phyloP scores from a whole-genome alignment of 2,797 vertebrate genomes.

The Microctenopoma steveboyesi region DNA sequence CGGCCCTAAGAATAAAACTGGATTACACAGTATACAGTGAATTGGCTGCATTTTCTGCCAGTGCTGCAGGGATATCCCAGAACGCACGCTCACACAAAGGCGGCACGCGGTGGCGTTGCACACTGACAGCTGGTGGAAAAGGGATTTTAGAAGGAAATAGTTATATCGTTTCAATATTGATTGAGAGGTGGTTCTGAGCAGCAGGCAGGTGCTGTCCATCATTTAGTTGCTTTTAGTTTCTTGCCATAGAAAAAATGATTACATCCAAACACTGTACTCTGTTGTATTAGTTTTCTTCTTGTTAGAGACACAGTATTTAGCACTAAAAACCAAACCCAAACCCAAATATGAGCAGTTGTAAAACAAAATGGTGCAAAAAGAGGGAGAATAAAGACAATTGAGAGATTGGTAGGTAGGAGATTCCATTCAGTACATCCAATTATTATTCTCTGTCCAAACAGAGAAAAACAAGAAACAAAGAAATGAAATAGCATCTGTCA shows the following conservation, averaged over 20 bases:
- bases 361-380: conserved; percentile 31
- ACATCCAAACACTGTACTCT: conserved; percentile 3
- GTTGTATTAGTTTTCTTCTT: background rate
- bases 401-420: background rate
- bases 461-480: conserved; percentile 58
- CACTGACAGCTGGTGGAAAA: conserved; percentile 42
- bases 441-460: conserved; percentile 65
- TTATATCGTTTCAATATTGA: conserved; percentile 15
- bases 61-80: conserved; percentile 43
- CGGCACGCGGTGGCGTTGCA: conserved; percentile 7
- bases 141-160: conserved; percentile 19
- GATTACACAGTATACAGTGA: conserved; percentile 51
- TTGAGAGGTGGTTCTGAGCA: background rate
- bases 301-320: conserved; percentile 2
- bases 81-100: conserved; percentile 9
- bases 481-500: conserved; percentile 71
- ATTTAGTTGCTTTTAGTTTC: background rate
- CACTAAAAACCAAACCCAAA: conserved; percentile 2
- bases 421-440: conserved; percentile 52
- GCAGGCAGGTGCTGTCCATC: conserved; percentile 11
- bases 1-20: conserved; percentile 71
- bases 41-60: conserved; percentile 44
- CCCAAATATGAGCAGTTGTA: conserved; percentile 11
- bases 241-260: background rate
- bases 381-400: background rate